Evolutionary conservation across 2,113 vertebrate species (phyloP), one percentile per base, ranked within the genome.

Genomic region (Lontra canadensis): DNA sequence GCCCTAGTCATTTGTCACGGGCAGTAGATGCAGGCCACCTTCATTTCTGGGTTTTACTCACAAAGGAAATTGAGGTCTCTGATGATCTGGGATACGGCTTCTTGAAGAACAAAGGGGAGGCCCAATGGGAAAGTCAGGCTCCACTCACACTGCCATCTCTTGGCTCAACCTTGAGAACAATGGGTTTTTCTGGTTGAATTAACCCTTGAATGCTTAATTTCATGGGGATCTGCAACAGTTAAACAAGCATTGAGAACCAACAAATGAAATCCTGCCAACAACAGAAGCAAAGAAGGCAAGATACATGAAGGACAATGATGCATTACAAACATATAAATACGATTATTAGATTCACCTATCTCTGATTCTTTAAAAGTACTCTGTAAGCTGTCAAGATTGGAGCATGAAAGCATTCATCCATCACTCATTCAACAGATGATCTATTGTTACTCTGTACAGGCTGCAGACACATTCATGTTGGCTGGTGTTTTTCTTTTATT

Each of bases 181-280:
- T 94, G 71, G 97, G 95, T 73, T 97, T 97, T 81, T 78, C 36
- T 17, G 98, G 95, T 95, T 0, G 85, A 94, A 94, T 20, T 36
- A 98, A 1, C 96, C 67, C 86, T 87, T 94, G 42, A 17, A 31
- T 21, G 13, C 9, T 2, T 15, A 97, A 23, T 94, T 96, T 96
- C 94, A 98, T 12, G 39, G 98, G 96, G 3, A n/a, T 42, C 90
- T n/a, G 67, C 59, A 96, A 95, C 69, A 97, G 67, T 81, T 3
- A 0, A 69, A 94, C 79, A 94, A 42, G 14, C 4, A 69, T 18
- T 67, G 88, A 95, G 95, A 94, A 79, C 67, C 39, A 85, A 49
- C 61, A 93, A 95, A 97, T 84, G 92, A 97, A 96, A 47, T 1
- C 78, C 81, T n/a, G 78, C 3, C 39, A 94, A 73, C n/a, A 87